Evolutionary conservation across 2,113 vertebrate genomes (phyloP), one percentile per base, ranked within the genome.

Genomic region (Chlamydotis undulata): DNA sequence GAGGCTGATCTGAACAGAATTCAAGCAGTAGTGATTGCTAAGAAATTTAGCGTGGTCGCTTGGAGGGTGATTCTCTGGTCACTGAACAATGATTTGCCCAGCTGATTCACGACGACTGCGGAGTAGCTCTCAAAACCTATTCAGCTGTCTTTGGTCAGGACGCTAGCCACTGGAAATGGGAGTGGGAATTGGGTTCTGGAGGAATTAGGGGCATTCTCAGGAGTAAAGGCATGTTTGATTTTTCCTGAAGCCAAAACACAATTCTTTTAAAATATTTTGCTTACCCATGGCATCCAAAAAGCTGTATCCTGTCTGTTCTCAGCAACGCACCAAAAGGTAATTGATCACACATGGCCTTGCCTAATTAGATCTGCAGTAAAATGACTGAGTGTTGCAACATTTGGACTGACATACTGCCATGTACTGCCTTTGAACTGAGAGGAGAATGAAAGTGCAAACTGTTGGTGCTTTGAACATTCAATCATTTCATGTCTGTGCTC

Each of bases 311-410:
- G 41, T 84, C 92, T 59, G 28, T 86, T 96, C 43, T 69, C 76
- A 65, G 57, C 63, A 47, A 82, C 47, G 77, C 73, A 55, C 35
- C 73, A n/a, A 92, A 96, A 90, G 71, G 56, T 81, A 52, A 80
- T 89, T 26, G 8, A 80, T 91, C 55, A 56, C 69, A 84, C 8
- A 0, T 65, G 83, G 85, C 77, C 67, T 93, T 92, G 70, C 75
- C 74, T 88, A 69, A 90, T 90, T 87, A 96, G 73, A 93, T 59
- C 75, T 96, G 50, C 94, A 95, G 77, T 83, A 50, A 96, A 96
- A 97, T 96, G 96, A 96, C 96, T 97, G 94, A 96, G 96, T 96
- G 92, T 97, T 97, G 96, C 96, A 96, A 94, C 98, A 96, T 97
- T 98, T 97, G 96, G 95, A 96, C 91, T 96, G 91, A 90, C 85